Evolutionary conservation across 2,888 invertebrate species (phyloP).

Genomic region (Tenthredo distinguenda): DNA sequence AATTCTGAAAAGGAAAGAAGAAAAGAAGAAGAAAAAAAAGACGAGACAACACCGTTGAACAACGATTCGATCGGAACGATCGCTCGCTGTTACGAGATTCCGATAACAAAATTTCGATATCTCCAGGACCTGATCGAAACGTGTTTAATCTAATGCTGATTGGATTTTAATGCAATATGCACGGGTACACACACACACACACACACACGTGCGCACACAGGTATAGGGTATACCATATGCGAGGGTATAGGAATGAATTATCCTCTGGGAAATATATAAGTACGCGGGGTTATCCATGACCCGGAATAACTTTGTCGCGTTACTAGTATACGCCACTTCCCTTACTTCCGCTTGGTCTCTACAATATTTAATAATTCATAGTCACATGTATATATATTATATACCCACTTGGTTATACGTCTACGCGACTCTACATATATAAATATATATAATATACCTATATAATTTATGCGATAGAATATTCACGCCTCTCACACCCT

Average conservation of each 20-base stretch:
- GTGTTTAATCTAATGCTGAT: too few relatives aligned
- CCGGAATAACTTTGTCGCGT: not conserved
- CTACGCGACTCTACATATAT: not conserved
- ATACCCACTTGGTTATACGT: not conserved
- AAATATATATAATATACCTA: not conserved
- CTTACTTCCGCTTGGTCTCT: not conserved
- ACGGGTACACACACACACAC: not conserved
- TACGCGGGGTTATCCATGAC: conserved; percentile 19
- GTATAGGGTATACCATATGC: not conserved
- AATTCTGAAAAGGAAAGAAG: too few relatives aligned
- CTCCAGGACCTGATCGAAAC: not conserved
- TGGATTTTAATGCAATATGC: too few relatives aligned
- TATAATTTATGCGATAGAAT: not conserved
- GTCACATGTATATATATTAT: not conserved
- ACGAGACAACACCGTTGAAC: too few relatives aligned
- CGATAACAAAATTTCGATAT: not conserved
- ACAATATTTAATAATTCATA: conserved; percentile 11
- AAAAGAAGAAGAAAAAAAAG: too few relatives aligned
- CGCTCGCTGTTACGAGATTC: not conserved
- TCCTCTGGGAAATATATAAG: not conserved
- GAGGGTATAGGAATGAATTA: not conserved
- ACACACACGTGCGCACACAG: too few relatives aligned
- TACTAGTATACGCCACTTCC: not conserved
- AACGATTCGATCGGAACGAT: not conserved
- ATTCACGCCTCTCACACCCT: not conserved